These are phyloP conservation scores for Atherinomorus stipes DNA, from an alignment of 2,113 vertebrate genomes.

Conservation along the genomic window DNA sequence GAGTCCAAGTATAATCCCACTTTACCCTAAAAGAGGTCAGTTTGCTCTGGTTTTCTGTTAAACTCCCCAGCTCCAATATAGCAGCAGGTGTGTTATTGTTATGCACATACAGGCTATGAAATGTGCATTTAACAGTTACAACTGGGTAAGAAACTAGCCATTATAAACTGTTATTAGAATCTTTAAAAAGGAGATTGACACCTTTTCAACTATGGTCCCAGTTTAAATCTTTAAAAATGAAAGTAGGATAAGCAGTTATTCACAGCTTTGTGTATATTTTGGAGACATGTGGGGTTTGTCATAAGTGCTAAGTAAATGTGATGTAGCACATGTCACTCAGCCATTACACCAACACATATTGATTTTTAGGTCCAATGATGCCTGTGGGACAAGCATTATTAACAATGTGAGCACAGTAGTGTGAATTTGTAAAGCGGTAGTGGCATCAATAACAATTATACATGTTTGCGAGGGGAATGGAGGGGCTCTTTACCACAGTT, in stretches of 20 bases:
- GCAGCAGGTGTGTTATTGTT: not conserved
- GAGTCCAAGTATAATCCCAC: too few relatives aligned
- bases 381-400: constrained; percentile 23
- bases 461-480: constrained; percentile 8
- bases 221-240: not conserved
- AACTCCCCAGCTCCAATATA: not conserved
- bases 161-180: too few relatives aligned
- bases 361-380: constrained; percentile 39
- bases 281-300: not conserved
- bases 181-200: too few relatives aligned
- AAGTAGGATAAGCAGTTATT: not conserved
- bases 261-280: not conserved
- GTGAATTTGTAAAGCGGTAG: constrained; percentile 2
- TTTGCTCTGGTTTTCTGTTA: not conserved
- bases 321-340: constrained; percentile 28
- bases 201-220: too few relatives aligned
- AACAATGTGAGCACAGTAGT: constrained; percentile 15
- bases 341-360: constrained; percentile 31
- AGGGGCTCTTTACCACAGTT: constrained; percentile 7
- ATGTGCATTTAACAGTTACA: too few relatives aligned
- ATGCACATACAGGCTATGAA: too few relatives aligned
- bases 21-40: not conserved
- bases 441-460: constrained; percentile 16
- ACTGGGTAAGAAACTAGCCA: too few relatives aligned
- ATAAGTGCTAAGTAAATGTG: not conserved